phyloP scores from a whole-genome alignment of 2,113 vertebrate genomes.

The Todiramphus saurophagus region DNA sequence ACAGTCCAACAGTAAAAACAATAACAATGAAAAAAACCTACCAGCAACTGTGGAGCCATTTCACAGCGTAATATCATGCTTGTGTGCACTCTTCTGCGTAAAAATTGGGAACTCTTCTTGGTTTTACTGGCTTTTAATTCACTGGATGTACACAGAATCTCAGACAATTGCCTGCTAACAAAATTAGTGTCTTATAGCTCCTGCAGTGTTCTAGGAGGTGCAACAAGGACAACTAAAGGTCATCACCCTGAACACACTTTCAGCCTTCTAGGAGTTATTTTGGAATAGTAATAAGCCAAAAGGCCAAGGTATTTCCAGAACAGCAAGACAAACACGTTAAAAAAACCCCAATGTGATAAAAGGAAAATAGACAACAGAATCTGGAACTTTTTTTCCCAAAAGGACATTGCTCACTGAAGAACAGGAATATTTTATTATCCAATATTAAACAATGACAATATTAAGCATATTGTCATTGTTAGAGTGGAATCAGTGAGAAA shows the following conservation, averaged over 20 bases:
- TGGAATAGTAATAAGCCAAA: not conserved
- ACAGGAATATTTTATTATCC: not conserved
- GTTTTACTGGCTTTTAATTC: not conserved
- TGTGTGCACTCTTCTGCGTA: not conserved
- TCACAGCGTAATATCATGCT: not conserved
- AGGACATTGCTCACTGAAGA: not conserved
- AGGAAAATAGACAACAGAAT: not conserved
- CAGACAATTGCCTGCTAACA: not conserved
- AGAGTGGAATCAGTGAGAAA: not conserved
- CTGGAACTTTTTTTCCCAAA: not conserved
- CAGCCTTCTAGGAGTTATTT: not conserved
- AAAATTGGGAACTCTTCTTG: not conserved
- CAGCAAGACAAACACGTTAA: not conserved
- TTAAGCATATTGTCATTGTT: not conserved
- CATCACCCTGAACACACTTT: not conserved
- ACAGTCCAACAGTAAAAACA: not conserved
- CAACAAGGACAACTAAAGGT: not conserved
- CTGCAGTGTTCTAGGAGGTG: not conserved
- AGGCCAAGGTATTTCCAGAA: not conserved
- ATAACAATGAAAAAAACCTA: fast-evolving
- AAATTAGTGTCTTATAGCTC: not conserved
- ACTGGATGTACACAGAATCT: not conserved
- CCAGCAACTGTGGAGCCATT: not conserved
- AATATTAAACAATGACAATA: not conserved
- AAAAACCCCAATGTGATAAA: fast-evolving